Base-by-base conservation (phyloP, 2,888 invertebrate species). In the Conistra vaccinii region DNA sequence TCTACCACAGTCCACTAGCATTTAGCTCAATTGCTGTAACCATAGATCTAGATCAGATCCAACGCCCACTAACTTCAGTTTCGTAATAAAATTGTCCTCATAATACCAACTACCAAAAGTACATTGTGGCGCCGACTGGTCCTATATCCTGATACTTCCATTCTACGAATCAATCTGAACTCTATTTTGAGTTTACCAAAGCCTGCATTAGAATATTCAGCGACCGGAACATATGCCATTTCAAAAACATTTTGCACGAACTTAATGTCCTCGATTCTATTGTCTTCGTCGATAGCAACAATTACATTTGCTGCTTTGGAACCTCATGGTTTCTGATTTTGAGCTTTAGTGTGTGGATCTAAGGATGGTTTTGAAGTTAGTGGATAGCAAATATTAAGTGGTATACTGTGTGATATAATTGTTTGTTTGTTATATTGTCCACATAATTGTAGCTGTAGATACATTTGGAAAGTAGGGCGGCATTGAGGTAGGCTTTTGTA, bases 401-500 rank as follows among this genome's bases (percentile, higher is more conserved):
- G 88, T 89, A 71, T 78, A 69, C 61, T 82, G 62, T 84, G 83
- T 87, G 93, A 92, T 92, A 94, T 94, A 94, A 93, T 93, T 92
- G 91, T 93, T 92, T 92, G 92, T 94, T 94, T 87, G 88, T 78
- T 87, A 87, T 87, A 87, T 87, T 93, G 93, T 94, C 93, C 91
- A 94, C 91, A 92, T 93, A 93, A 93, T 94, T 92, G 92, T 90
- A 90, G 90, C 92, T 91, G 90, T 88, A 93, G 87, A 87, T 87
- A 91, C 92, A 78, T 90, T 93, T 93, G 93, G 95, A 96, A 96
- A 96, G 96, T 96, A 91, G 96, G 95, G 92, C 96, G 94, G 91
- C 96, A 95, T 96, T 96, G 96, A 96, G 90, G 91, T 92, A 92
- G 93, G 93, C 93, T 94, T 92, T 95, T 95, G 95, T 93, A 95